These are phyloP conservation scores for Heliconius congener DNA, from an alignment of 1,140 invertebrate genomes.

Conservation along the genomic window DNA sequence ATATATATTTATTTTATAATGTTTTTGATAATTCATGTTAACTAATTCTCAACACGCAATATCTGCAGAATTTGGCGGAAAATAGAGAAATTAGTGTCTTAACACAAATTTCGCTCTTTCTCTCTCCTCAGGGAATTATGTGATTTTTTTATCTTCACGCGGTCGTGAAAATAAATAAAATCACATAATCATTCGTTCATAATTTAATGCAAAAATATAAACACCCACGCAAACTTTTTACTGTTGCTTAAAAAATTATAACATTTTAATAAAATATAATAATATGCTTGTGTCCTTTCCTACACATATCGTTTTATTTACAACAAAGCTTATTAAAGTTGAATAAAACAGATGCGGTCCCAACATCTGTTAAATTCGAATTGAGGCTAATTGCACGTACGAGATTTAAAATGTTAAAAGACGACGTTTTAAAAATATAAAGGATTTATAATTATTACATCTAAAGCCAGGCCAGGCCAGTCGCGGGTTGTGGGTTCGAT, in stretches of 20 bases:
- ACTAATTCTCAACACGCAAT: too few species aligned
- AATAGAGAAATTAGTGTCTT: too few species aligned
- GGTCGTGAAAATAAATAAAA: too few species aligned
- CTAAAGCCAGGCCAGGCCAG: background rate
- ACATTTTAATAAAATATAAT: background rate
- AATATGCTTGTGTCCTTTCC: background rate
- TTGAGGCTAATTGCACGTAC: conserved; percentile 4
- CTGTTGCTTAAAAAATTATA: background rate
- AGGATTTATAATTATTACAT: conserved; percentile 2
- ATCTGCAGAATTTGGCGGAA: too few species aligned
- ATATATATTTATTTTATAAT: too few species aligned
- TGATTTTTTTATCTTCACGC: too few species aligned
- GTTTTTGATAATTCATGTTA: too few species aligned
- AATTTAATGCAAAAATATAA: background rate
- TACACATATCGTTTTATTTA: background rate
- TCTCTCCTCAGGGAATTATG: too few species aligned
- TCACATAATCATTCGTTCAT: background rate
- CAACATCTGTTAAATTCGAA: conserved; percentile 9
- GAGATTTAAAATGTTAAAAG: conserved; percentile 4
- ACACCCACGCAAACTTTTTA: background rate
- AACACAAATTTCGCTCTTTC: too few species aligned
- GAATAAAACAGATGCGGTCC: conserved; percentile 1
- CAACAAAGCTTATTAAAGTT: conserved; percentile 5
- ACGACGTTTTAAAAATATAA: background rate
- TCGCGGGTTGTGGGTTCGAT: too few species aligned